Evolutionary conservation across 2,888 invertebrate genomes (phyloP).

Genomic region (Bruchidius siliquastri): DNA sequence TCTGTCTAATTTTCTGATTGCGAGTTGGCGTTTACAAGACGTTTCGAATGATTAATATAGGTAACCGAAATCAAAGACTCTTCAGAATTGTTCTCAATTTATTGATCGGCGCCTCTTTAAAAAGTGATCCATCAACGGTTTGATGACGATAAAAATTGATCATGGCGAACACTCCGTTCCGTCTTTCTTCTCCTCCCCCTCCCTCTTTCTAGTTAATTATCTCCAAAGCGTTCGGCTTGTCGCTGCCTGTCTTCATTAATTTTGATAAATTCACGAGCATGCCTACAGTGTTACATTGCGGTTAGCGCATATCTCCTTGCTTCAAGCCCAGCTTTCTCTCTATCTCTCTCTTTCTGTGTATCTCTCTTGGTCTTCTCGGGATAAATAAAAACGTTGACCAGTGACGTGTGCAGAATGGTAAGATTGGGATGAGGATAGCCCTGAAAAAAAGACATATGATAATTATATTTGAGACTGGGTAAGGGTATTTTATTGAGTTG

Average conservation of each 20-base stretch:
- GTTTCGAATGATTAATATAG: no score
- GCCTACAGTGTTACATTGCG: not conserved
- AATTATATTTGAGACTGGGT: no score
- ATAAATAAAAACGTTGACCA: not conserved
- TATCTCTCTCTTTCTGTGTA: not conserved
- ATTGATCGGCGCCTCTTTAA: slow-evolving; percentile 1
- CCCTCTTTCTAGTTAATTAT: slow-evolving; percentile 15
- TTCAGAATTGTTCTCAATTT: not conserved
- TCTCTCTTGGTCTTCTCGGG: not conserved
- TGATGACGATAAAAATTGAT: slow-evolving; percentile 10
- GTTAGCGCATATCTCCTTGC: not conserved
- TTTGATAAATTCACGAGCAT: slow-evolving; percentile 4
- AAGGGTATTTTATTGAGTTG: no score
- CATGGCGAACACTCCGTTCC: not conserved
- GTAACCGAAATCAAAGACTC: not conserved
- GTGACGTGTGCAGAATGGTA: no score
- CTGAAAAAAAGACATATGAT: no score
- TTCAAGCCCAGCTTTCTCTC: no score
- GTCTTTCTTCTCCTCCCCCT: not conserved
- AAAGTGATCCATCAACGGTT: slow-evolving; percentile 10
- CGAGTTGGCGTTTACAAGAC: no score
- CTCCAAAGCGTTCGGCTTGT: slow-evolving; percentile 16
- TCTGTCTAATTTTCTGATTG: no score
- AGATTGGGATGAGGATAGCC: no score
- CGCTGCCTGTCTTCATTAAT: slow-evolving; percentile 3